Evolutionary conservation across 2,888 invertebrate genomes (phyloP), one percentile per base, ranked within the genome.

Genomic region (Drosophila putrida): DNA sequence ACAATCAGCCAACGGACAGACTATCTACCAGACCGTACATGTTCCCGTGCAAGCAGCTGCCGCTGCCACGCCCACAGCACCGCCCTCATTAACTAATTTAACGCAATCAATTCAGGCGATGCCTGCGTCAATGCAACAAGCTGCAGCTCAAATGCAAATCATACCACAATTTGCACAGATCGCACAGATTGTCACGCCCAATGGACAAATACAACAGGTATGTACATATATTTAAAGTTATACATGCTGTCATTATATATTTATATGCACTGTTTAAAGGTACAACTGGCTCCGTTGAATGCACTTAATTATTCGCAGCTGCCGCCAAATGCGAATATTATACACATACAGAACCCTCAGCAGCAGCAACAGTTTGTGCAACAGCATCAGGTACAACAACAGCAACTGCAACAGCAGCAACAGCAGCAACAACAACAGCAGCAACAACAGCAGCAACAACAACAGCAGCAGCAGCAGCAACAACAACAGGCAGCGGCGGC

Each of bases 21-120:
- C 98, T 0, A 96, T 98, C 66, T 97, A 98, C 92, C 98, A 99
- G 92, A 98, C 98, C 0, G 96, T 99, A 0, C 98, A 98, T 91
- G 95, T 99, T 85, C 98, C 98, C 0, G 94, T 98, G 15, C 98
- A 98, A 92, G 95, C 97, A 44, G 95, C 82, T 0, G 79, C 83
- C 0, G 69, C 95, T 20, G 66, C 82, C 41, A 76, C 82, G 6
- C 94, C 97, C 47, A 94, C 81, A 4, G 72, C 76, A 0, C 75
- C 95, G 15, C 76, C 77, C 44, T 75, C 82, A 1, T 27, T 95
- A 88, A 94, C 95, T 0, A 94, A 95, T 50, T 93, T 95, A 38
- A 67, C 90, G 46, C 80, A 90, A 55, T 78, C 87, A 0, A 83
- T 92, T 3, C 94, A 94, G 47, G 91, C 92, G 1, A 50, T 91